Conservation (phyloP, 1,140 invertebrate species). For the Physella acuta region DNA sequence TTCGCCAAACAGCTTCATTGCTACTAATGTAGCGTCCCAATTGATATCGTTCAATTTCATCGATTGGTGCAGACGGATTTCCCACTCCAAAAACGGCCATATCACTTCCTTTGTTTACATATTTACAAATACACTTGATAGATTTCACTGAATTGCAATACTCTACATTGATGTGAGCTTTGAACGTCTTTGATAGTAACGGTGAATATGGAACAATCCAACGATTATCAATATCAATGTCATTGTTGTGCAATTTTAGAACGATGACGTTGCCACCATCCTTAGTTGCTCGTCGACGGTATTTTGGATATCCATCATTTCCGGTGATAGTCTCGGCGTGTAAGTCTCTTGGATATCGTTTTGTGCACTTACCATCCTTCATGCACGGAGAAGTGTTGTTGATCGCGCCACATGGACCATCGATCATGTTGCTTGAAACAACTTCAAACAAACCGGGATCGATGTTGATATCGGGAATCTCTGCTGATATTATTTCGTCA, state of each 20-base stretch:
- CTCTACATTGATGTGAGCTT: conserved; percentile 36
- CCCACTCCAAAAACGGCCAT: conserved; percentile 21
- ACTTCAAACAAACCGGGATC: conserved; percentile 27
- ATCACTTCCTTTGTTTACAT: conserved; percentile 29
- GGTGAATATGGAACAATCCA: conserved; percentile 37
- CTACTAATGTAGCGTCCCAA: conserved; percentile 40
- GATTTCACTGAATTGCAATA: conserved; percentile 31
- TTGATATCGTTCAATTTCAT: conserved; percentile 28
- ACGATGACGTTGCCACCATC: conserved; percentile 13
- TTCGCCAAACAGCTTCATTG: conserved; percentile 47
- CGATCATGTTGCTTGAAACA: conserved; percentile 36
- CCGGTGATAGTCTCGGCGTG: background rate
- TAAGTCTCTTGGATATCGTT: background rate
- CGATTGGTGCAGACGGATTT: conserved; percentile 3
- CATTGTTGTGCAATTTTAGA: conserved; percentile 6
- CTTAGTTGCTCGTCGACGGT: conserved; percentile 40
- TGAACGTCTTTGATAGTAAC: conserved; percentile 20
- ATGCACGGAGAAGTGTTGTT: conserved; percentile 39
- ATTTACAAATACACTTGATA: conserved; percentile 35
- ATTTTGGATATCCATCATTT: conserved; percentile 59
- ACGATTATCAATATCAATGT: conserved; percentile 29
- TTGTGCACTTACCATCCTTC: conserved; percentile 26
- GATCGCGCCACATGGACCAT: conserved; percentile 34
- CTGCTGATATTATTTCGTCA: background rate
- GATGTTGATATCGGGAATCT: background rate